A percentile compares a stretch with the other conserved stretches of the same genome.
Conservation (phyloP, 2,888 invertebrate species). For the Caenorhabditis imperialis region DNA sequence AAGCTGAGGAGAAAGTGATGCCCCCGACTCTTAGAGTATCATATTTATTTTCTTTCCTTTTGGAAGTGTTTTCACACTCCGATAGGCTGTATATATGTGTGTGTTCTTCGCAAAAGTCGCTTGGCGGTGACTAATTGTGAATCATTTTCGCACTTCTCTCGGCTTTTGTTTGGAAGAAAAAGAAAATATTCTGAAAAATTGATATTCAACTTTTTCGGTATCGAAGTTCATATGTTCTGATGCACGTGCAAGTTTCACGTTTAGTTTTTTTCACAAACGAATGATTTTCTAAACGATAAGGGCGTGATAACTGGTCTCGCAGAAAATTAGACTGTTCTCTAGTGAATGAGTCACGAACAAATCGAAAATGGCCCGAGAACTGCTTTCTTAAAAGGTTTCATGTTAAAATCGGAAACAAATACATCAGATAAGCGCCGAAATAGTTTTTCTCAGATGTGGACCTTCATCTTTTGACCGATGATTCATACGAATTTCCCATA, state of each 20-base stretch:
- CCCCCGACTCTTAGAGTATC: conserved; percentile 8
- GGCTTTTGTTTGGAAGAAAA: conserved; percentile 3
- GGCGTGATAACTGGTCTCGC: no score
- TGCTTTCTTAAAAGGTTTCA: no score
- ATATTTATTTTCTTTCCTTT: conserved; percentile 4
- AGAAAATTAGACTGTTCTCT: no score
- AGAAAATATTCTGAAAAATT: background rate
- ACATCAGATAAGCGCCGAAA: no score
- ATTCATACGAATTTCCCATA: no score
- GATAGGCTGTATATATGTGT: conserved; percentile 1
- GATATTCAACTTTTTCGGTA: background rate
- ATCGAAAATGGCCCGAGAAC: no score
- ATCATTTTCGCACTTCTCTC: conserved; percentile 28
- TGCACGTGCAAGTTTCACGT: background rate
- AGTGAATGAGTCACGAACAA: no score
- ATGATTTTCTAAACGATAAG: no score
- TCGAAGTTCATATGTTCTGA: background rate
- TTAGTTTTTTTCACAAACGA: background rate
- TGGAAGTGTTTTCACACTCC: no score
- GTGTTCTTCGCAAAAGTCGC: background rate
- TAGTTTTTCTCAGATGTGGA: no score
- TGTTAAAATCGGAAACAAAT: no score
- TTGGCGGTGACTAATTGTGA: conserved; percentile 46
- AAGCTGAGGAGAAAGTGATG: background rate
- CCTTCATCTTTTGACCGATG: no score